phyloP scores from a whole-genome alignment of 2,888 invertebrate species.

The Chaetoderma sp. region DNA sequence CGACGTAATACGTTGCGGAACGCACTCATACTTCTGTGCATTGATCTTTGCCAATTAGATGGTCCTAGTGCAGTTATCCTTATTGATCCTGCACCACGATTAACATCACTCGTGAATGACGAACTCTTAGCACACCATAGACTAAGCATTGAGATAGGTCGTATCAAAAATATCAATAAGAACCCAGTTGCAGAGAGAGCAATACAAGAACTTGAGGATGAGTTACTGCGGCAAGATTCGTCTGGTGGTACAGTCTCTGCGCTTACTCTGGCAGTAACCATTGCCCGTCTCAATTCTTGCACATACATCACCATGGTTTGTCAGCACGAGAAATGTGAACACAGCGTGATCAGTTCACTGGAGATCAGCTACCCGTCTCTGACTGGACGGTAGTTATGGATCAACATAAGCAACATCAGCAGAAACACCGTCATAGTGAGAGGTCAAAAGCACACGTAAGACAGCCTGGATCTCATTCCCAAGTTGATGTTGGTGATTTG shows the following conservation, averaged over 20 bases:
- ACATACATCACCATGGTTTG: slow-evolving; percentile 34
- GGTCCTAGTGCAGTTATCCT: slow-evolving; percentile 20
- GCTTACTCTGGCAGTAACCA: slow-evolving; percentile 15
- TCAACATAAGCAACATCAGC: slow-evolving; percentile 22
- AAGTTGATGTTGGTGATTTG: slow-evolving; percentile 32
- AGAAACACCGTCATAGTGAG: slow-evolving; percentile 37
- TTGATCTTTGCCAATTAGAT: slow-evolving; percentile 12
- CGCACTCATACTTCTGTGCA: background rate
- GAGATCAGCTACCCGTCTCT: slow-evolving; percentile 30
- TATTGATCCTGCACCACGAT: slow-evolving; percentile 26
- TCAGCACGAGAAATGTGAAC: slow-evolving; percentile 40
- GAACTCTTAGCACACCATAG: slow-evolving; percentile 1
- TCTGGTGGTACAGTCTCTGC: slow-evolving; percentile 18
- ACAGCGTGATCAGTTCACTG: slow-evolving; percentile 40
- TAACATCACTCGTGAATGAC: slow-evolving; percentile 19
- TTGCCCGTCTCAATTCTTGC: slow-evolving; percentile 34
- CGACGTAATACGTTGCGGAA: slow-evolving; percentile 5
- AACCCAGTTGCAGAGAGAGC: slow-evolving; percentile 46
- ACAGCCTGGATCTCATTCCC: background rate
- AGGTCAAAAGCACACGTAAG: slow-evolving; percentile 27
- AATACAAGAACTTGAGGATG: slow-evolving; percentile 42
- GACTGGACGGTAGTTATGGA: slow-evolving; percentile 29
- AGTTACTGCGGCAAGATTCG: slow-evolving; percentile 40
- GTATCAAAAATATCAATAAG: slow-evolving; percentile 27
- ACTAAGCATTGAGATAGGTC: slow-evolving; percentile 34